Evolutionary conservation across 2,888 invertebrate species (phyloP), one percentile per base, ranked within the genome.

Genomic region (Chymomyza procnemis): DNA sequence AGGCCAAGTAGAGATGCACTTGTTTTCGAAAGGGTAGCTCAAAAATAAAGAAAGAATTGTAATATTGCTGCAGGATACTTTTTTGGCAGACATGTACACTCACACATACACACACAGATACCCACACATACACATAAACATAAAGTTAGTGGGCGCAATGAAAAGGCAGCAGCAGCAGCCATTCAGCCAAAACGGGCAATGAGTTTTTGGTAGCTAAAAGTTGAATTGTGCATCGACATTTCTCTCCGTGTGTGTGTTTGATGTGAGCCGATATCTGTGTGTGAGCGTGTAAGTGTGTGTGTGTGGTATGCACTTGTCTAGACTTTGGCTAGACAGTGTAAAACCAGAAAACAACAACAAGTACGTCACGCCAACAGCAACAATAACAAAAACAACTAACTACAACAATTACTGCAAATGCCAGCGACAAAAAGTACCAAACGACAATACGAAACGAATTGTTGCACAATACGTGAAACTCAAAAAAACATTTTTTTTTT

Each of bases 241-340:
- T 69, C 74, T 62, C 52, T 4, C 54, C 65, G 67, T 66, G 58
- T 61, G 47, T 65, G 67, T 64, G 70, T 67, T 65, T 71, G 85
- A 66, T n/a, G n/a, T n/a, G n/a, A n/a, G n/a, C n/a, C n/a, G n/a
- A n/a, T n/a, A n/a, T n/a, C n/a, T n/a, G 71, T 73, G 73, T 71
- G 79, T 67, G 66, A 62, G 61, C 57, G 54, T 48, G 66, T 54
- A 19, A 48, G 21, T 70, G 74, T 86, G 80, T 81, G 78, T 84
- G 87, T 81, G 87, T 88, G 85, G 88, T 85, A 85, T 85, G 85
- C 85, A 85, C 86, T 89, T 82, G 89, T 89, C 89, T 90, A 89
- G 89, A 90, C 89, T 85, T 85, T 87, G 89, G 89, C 89, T 89
- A 89, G 89, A 89, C 89, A 87, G 88, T 88, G 88, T 87, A 89